Evolutionary conservation across 1,140 invertebrate genomes (phyloP), one percentile per base, ranked within the genome.

Genomic region (Hestina assimilis): DNA sequence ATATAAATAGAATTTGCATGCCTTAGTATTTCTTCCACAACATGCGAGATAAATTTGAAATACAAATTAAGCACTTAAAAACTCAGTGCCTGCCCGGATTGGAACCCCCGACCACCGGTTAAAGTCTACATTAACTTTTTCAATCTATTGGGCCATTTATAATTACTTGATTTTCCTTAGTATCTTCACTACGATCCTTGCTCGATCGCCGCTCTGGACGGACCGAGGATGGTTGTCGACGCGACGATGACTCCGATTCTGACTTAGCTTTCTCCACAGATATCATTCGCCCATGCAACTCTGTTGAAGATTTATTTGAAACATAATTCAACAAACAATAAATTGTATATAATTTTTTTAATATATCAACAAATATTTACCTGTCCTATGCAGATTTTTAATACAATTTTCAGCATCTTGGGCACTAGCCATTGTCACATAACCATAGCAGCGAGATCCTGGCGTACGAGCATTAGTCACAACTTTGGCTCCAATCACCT

Each of bases 401-500:
- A 98, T 97, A 82, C 96, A 97, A 65, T 95, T 95, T 12, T 94
- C 92, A 4, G 96, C 96, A 88, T 98, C 97, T 57, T 95, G 95
- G 26, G 93, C 92, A 14, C 94, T 94, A 1, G 93, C 93, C 96
- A 98, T 98, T 0, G 96, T 98, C 2, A 99, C 96, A 83, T 97
- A 98, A 21, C 97, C 97, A 83, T 97, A 98, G 83, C 96, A 98
- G 45, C 95, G 92, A 12, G 96, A 94, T 14, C 96, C 96, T 1
- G 97, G 96, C 19, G 95, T 96, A 47, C 94, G 91, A 1, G 97
- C 96, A 89, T 97, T 98, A 1, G 96, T 98, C 0, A 99, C 97
- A n/a, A 99, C 95, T 90, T 98, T 98, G 0, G 97, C 97, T 46
- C 96, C 96, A 73, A 97, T 93, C 3, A 98, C 97, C 85, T 88